These are phyloP conservation scores for Microhierax caerulescens DNA, from an alignment of 2,797 vertebrate genomes.

Conservation along the genomic window DNA sequence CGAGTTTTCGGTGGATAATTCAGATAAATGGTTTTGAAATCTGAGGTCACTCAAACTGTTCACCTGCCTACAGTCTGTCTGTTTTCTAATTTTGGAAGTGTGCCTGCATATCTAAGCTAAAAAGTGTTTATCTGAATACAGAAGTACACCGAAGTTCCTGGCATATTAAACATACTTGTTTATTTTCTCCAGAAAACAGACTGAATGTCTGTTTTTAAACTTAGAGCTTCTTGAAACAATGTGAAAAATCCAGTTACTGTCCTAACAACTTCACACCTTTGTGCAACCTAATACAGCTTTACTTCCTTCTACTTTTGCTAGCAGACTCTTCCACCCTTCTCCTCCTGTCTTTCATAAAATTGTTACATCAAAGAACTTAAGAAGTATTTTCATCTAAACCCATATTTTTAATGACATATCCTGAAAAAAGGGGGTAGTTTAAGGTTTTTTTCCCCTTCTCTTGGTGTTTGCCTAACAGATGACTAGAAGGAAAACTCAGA, in stretches of 20 bases:
- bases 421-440: accelerated
- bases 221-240: not conserved
- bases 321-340: not conserved
- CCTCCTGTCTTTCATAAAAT: not conserved
- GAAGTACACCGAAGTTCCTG: not conserved
- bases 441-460: too few relatives aligned
- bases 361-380: not conserved
- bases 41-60: not conserved
- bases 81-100: not conserved
- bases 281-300: not conserved
- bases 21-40: not conserved
- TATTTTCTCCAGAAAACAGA: not conserved
- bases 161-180: not conserved
- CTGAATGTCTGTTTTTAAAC: not conserved
- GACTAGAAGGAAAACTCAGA: not conserved
- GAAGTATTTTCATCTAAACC: not conserved
- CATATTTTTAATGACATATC: not conserved
- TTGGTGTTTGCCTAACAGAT: not conserved
- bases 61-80: not conserved
- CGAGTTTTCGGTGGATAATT: not conserved
- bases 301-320: not conserved
- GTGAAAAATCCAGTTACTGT: not conserved
- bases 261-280: not conserved
- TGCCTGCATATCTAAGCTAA: not conserved
- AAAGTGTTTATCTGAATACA: not conserved